phyloP scores from a whole-genome alignment of 1,140 invertebrate species.

The Diachasma alloeum region DNA sequence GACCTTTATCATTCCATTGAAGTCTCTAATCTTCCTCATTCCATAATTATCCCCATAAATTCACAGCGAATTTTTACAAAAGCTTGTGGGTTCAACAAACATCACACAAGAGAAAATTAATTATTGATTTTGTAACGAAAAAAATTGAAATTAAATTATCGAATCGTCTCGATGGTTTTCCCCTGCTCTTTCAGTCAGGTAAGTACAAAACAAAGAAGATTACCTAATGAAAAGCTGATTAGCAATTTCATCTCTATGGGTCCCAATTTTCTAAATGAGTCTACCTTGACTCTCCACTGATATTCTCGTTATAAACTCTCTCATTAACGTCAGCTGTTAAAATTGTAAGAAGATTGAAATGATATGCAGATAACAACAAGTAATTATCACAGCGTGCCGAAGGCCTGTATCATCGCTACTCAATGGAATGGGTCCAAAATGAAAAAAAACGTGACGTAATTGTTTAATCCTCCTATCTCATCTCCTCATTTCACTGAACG shows the following conservation, averaged over 20 bases:
- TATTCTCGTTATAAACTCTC: background rate
- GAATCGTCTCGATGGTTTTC: too few relatives aligned
- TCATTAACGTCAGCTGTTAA: background rate
- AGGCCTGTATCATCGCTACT: conserved; percentile 10
- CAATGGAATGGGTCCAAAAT: too few relatives aligned
- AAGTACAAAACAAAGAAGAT: too few relatives aligned
- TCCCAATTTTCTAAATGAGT: background rate
- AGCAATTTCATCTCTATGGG: too few relatives aligned
- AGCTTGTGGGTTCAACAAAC: too few relatives aligned
- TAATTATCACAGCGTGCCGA: conserved; percentile 26
- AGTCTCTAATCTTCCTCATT: background rate
- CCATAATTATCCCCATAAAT: background rate
- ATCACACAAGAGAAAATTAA: background rate
- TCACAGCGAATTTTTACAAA: background rate
- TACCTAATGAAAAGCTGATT: too few relatives aligned
- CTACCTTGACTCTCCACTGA: background rate
- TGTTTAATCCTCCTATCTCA: too few relatives aligned
- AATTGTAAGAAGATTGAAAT: conserved; percentile 14
- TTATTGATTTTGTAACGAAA: background rate
- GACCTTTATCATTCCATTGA: background rate
- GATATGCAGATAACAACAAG: conserved; percentile 30
- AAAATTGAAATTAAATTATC: background rate
- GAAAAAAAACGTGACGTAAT: too few relatives aligned
- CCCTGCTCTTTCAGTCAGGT: too few relatives aligned
- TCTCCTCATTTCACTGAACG: too few relatives aligned